Percentiles rank a stretch among this genome's conserved stretches.
These are phyloP conservation scores for Mythimna lalbum DNA, from an alignment of 2,888 invertebrate species.

Conservation along the genomic window DNA sequence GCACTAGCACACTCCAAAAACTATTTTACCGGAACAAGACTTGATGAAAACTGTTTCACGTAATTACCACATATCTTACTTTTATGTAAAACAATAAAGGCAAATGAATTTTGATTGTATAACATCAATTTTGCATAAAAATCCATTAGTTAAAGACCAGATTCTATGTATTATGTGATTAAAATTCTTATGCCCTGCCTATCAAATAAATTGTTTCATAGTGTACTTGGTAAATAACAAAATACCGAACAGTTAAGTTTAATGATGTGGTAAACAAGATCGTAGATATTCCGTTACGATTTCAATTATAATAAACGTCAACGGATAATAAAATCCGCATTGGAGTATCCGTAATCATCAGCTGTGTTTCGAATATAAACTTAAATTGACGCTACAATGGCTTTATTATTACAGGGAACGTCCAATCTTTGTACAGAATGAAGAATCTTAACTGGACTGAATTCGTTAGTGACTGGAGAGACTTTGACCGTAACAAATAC, in stretches of 20 bases:
- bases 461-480: background rate
- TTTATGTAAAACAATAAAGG: conserved; percentile 19
- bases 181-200: background rate
- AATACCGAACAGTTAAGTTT: conserved; percentile 1
- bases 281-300: conserved; percentile 30
- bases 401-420: conserved; percentile 25
- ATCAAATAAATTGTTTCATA: conserved; percentile 20
- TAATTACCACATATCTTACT: conserved; percentile 13
- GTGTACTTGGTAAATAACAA: conserved; percentile 11
- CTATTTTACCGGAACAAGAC: conserved; percentile 19
- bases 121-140: conserved; percentile 21
- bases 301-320: conserved; percentile 46
- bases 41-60: conserved; percentile 34
- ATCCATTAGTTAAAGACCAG: background rate
- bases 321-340: conserved; percentile 27
- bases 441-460: conserved; percentile 6
- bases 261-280: conserved; percentile 25
- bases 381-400: conserved; percentile 41
- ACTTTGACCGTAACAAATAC: conserved; percentile 10
- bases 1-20: conserved; percentile 33
- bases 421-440: conserved; percentile 2
- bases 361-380: conserved; percentile 20
- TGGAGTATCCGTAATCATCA: conserved; percentile 27
- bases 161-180: background rate
- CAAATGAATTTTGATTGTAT: conserved; percentile 17